phyloP scores from a whole-genome alignment of 2,113 vertebrate genomes.

The Neomonachus schauinslandi region DNA sequence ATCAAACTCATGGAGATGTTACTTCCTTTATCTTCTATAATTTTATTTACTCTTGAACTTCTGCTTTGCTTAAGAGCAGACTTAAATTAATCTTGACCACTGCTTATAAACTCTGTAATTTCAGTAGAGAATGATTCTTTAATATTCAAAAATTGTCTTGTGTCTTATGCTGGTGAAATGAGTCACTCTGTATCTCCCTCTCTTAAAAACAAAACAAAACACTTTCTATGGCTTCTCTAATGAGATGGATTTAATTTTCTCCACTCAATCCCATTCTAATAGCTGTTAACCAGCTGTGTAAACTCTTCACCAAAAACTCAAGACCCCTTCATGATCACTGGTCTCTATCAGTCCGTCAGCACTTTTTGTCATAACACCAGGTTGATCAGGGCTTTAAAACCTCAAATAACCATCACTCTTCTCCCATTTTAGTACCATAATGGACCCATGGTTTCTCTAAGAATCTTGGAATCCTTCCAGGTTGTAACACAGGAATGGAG shows the following conservation, averaged over 20 bases:
- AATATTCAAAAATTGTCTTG: not conserved
- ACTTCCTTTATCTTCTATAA: not conserved
- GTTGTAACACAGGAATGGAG: not conserved
- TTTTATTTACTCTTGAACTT: not conserved
- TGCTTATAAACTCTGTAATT: not conserved
- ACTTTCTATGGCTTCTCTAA: not conserved
- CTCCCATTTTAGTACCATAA: not conserved
- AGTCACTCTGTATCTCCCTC: not conserved
- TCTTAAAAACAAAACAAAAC: not conserved
- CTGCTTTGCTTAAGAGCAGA: not conserved
- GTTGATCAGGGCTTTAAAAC: not conserved
- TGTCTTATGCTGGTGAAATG: not conserved
- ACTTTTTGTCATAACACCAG: not conserved
- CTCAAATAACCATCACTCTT: not conserved
- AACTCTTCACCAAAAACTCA: not conserved
- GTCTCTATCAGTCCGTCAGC: not conserved
- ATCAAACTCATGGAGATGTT: not conserved
- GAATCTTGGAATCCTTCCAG: not conserved
- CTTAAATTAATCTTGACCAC: not conserved
- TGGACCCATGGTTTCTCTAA: not conserved
- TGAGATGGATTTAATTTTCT: not conserved
- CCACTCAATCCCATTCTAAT: not conserved
- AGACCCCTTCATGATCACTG: not conserved
- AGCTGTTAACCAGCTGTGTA: not conserved
- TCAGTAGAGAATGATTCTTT: not conserved